A percentile compares a stretch with the other conserved stretches of the same genome.
phyloP scores from a whole-genome alignment of 2,113 vertebrate species.

The Alectura lathami region DNA sequence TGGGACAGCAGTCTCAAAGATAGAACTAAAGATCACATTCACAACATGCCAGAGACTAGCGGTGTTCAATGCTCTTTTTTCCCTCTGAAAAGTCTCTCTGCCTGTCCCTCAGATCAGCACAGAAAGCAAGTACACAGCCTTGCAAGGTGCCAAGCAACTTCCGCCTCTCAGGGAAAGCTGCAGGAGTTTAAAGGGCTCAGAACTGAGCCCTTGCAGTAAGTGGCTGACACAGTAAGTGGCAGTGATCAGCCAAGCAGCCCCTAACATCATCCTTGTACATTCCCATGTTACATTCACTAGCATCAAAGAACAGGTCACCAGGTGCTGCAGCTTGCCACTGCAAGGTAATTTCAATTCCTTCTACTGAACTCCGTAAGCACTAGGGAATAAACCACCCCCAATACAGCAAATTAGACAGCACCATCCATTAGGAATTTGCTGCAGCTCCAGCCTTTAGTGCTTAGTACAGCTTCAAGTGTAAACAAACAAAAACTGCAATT shows the following conservation, averaged over 20 bases:
- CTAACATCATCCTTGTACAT: neutral
- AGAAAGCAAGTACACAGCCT: neutral
- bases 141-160: neutral
- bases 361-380: neutral
- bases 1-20: slow-evolving; percentile 48
- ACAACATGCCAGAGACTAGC: neutral
- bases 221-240: neutral
- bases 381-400: neutral
- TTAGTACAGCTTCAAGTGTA: slow-evolving; percentile 49
- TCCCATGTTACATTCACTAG: neutral
- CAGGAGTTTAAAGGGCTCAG: neutral
- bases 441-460: neutral
- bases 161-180: neutral
- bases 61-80: slow-evolving; percentile 38
- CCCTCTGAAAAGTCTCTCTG: slow-evolving; percentile 16
- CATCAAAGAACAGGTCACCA: neutral
- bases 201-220: neutral
- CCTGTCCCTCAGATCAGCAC: neutral
- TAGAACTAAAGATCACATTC: neutral
- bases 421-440: neutral
- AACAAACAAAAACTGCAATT: slow-evolving; percentile 55
- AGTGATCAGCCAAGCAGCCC: neutral
- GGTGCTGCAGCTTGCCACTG: neutral
- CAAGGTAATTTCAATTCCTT: neutral
- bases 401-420: neutral